These are phyloP conservation scores for Hyperopisus bebe DNA, from an alignment of 2,113 vertebrate species.

Conservation along the genomic window DNA sequence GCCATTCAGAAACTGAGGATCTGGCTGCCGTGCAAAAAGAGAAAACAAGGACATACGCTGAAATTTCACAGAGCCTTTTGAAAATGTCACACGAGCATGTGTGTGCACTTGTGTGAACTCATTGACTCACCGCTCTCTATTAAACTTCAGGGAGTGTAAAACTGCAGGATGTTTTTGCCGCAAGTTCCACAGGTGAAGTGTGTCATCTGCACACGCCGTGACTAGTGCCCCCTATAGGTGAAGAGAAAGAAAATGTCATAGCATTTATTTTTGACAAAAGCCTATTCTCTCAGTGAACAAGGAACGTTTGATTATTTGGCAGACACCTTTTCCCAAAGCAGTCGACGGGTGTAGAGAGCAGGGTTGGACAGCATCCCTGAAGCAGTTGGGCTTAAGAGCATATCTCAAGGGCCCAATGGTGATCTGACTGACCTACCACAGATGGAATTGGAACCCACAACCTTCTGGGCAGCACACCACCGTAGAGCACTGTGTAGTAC, in stretches of 20 bases:
- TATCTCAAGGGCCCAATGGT: neutral
- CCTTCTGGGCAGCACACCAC: neutral
- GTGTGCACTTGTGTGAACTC: neutral
- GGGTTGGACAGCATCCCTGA: neutral
- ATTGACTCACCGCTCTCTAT: slow-evolving; percentile 81
- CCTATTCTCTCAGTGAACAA: neutral
- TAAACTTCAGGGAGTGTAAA: slow-evolving; percentile 96
- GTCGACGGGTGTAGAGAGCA: neutral
- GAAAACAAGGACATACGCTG: neutral
- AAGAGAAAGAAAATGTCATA: slow-evolving; percentile 38
- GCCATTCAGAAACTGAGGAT: neutral
- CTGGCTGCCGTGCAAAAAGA: neutral
- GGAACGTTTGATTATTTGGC: neutral
- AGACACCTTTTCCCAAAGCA: neutral
- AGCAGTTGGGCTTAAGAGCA: neutral
- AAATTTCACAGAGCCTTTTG: neutral
- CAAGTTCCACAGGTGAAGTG: slow-evolving; percentile 94
- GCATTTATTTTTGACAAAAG: neutral
- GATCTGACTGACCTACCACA: neutral
- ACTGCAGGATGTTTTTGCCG: slow-evolving; percentile 89
- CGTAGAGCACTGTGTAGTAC: neutral
- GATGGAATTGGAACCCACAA: neutral
- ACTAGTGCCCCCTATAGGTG: slow-evolving; percentile 82
- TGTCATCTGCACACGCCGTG: slow-evolving; percentile 89
- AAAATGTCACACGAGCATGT: neutral